phyloP scores from a whole-genome alignment of 2,888 invertebrate genomes.

The Pyrrhia umbra region DNA sequence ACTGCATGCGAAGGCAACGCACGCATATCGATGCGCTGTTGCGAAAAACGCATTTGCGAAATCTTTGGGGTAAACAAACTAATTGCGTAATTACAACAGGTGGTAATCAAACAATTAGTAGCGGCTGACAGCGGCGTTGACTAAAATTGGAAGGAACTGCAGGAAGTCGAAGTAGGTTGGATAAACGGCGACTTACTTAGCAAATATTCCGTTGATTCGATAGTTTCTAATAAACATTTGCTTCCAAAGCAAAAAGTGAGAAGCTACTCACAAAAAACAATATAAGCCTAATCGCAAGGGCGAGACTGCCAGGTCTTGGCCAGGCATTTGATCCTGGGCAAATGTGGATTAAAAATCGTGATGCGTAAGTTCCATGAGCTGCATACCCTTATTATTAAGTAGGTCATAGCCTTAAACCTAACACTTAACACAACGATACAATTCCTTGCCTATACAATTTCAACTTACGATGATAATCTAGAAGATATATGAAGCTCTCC shows the following conservation, averaged over 20 bases:
- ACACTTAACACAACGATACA: too few relatives aligned
- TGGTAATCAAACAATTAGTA: conserved; percentile 54
- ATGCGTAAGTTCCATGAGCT: too few relatives aligned
- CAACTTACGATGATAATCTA: too few relatives aligned
- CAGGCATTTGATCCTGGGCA: too few relatives aligned
- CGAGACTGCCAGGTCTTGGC: too few relatives aligned
- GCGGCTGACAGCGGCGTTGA: conserved; percentile 26
- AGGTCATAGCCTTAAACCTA: too few relatives aligned
- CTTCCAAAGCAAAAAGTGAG: neutral
- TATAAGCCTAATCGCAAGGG: too few relatives aligned
- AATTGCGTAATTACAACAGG: conserved; percentile 41
- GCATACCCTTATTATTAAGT: too few relatives aligned
- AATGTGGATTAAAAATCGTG: too few relatives aligned
- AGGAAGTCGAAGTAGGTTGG: conserved; percentile 28
- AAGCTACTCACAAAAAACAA: too few relatives aligned
- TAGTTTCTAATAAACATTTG: neutral
- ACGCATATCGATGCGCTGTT: conserved; percentile 46
- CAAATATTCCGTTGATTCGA: neutral
- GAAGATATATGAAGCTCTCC: too few relatives aligned
- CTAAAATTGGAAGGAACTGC: conserved; percentile 26
- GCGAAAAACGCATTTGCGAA: conserved; percentile 55
- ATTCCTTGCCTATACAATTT: too few relatives aligned
- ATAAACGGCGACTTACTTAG: neutral
- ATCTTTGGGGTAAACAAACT: conserved; percentile 52
- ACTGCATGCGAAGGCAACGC: conserved; percentile 28